These are phyloP conservation scores for Epirrhoe tristata DNA, from an alignment of 2,888 invertebrate genomes.

Conservation along the genomic window DNA sequence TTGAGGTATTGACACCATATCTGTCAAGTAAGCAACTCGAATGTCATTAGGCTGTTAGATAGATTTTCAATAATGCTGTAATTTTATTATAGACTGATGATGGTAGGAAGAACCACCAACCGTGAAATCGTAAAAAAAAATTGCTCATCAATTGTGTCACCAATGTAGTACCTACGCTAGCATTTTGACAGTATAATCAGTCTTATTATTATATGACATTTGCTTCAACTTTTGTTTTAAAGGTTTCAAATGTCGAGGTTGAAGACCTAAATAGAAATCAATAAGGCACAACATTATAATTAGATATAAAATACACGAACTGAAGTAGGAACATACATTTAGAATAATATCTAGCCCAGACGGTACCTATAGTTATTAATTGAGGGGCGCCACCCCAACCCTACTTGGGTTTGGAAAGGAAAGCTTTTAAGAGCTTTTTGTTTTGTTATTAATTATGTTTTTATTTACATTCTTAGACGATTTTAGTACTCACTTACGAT, in stretches of 20 bases:
- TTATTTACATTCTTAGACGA: conserved; percentile 65
- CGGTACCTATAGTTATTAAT: conserved; percentile 69
- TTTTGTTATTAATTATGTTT: conserved; percentile 81
- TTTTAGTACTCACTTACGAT: conserved; percentile 42
- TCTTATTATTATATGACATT: conserved; percentile 37
- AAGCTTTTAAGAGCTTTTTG: conserved; percentile 84
- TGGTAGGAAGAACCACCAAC: too few relatives aligned
- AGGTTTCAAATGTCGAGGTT: conserved; percentile 44
- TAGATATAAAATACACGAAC: conserved; percentile 32
- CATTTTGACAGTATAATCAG: conserved; percentile 27
- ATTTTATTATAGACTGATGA: too few relatives aligned
- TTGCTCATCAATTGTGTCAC: background rate
- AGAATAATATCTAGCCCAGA: conserved; percentile 71
- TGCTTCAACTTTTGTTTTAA: conserved; percentile 33
- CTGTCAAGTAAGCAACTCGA: too few relatives aligned
- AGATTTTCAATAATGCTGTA: too few relatives aligned
- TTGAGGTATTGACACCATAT: too few relatives aligned
- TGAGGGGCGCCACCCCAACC: conserved; percentile 80
- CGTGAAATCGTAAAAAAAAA: too few relatives aligned
- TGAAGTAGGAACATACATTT: conserved; percentile 56
- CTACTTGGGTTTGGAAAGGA: conserved; percentile 75
- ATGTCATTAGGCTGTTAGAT: too few relatives aligned
- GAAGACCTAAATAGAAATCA: conserved; percentile 40
- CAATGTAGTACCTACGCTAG: conserved; percentile 1
- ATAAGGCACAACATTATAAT: conserved; percentile 33